These are phyloP conservation scores for Ptyas mucosa DNA, from an alignment of 2,113 vertebrate genomes.

Conservation along the genomic window DNA sequence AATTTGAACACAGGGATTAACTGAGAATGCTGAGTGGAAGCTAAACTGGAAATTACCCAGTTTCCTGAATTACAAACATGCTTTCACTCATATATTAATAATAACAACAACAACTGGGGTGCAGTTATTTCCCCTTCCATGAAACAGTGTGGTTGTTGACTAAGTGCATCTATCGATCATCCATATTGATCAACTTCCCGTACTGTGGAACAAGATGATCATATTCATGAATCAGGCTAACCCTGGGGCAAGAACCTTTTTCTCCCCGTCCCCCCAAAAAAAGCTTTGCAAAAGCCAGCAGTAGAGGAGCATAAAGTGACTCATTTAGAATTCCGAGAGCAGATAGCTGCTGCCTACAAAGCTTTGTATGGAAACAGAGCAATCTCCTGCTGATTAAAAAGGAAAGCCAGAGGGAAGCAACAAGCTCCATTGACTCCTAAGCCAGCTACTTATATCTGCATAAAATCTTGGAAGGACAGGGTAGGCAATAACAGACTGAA, in stretches of 20 bases:
- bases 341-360: neutral
- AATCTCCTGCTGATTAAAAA: neutral
- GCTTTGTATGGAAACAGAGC: neutral
- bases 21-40: neutral
- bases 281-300: neutral
- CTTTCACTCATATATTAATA: neutral
- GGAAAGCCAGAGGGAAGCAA: neutral
- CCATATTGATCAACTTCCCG: neutral
- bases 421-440: neutral
- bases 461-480: neutral
- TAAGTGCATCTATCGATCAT: neutral
- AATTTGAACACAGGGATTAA: neutral
- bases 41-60: neutral
- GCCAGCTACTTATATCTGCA: neutral
- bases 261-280: neutral
- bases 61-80: neutral
- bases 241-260: neutral
- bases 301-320: neutral
- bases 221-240: neutral
- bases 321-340: neutral
- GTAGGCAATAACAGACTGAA: neutral
- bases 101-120: neutral
- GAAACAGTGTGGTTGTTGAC: neutral
- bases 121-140: neutral
- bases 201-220: neutral